phyloP scores from a whole-genome alignment of 1,140 invertebrate species.

The Habropoda laboriosa region DNA sequence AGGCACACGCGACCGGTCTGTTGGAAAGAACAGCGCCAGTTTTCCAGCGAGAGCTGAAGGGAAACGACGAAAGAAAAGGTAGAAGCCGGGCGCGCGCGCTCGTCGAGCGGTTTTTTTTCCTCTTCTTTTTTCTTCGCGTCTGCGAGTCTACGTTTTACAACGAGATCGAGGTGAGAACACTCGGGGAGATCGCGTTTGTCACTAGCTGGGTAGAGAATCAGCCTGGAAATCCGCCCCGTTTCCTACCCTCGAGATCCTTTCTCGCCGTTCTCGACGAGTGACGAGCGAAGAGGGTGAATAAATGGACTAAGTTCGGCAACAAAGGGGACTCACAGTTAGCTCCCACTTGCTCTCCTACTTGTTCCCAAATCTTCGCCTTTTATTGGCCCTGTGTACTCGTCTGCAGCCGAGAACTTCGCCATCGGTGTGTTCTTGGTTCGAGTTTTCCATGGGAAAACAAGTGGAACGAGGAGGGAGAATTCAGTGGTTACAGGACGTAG shows the following conservation, averaged over 20 bases:
- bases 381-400: neutral
- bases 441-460: no score
- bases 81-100: neutral
- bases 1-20: neutral
- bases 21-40: no score
- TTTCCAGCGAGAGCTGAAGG: no score
- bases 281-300: constrained; percentile 58
- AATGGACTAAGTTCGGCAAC: constrained; percentile 60
- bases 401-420: neutral
- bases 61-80: neutral
- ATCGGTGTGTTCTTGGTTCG: neutral
- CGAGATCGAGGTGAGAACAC: constrained; percentile 21
- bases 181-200: constrained; percentile 43
- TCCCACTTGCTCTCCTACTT: neutral
- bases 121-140: neutral
- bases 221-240: constrained; percentile 43
- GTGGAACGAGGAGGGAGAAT: no score
- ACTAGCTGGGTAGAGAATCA: constrained; percentile 12
- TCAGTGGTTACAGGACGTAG: no score
- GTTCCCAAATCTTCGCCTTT: constrained; percentile 36
- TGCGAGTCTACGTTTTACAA: neutral
- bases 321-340: constrained; percentile 40
- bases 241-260: neutral
- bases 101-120: neutral
- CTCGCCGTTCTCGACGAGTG: constrained; percentile 41